These are phyloP conservation scores for Anhinga anhinga DNA, from an alignment of 2,113 vertebrate genomes.

Conservation along the genomic window DNA sequence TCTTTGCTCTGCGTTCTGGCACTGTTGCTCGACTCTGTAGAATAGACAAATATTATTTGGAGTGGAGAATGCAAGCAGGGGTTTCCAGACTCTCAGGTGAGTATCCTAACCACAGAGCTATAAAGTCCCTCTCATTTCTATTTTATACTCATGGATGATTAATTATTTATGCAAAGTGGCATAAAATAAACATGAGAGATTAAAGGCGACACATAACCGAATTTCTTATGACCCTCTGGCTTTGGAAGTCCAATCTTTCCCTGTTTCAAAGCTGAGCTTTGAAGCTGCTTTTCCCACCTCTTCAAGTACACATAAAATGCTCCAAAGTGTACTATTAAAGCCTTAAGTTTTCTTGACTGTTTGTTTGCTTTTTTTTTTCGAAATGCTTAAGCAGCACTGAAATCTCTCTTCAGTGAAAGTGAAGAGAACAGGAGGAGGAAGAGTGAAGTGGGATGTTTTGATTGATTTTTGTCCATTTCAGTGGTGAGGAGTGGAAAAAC, in stretches of 20 bases:
- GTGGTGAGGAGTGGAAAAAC: not conserved
- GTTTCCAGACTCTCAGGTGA: not conserved
- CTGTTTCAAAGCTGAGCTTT: not conserved
- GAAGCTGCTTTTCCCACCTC: not conserved
- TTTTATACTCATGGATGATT: not conserved
- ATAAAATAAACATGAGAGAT: conserved; percentile 10
- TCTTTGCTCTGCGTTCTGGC: not conserved
- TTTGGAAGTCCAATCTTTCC: not conserved
- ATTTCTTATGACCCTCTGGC: not conserved
- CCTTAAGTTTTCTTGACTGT: not conserved
- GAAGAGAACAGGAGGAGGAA: not conserved
- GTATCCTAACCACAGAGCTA: not conserved
- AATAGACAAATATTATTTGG: not conserved
- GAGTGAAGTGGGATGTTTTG: not conserved
- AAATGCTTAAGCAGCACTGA: not conserved
- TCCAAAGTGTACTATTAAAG: not conserved
- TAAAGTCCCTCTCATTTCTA: not conserved
- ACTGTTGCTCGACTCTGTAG: not conserved
- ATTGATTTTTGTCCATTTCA: conserved; percentile 6
- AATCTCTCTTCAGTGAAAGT: not conserved
- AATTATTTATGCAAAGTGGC: conserved; percentile 5
- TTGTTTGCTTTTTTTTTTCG: not conserved
- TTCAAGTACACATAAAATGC: not conserved
- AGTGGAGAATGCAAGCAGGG: not conserved
- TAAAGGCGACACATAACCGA: not conserved